Evolutionary conservation across 2,113 vertebrate species (phyloP).

Genomic region (Oncorhynchus tshawytscha): DNA sequence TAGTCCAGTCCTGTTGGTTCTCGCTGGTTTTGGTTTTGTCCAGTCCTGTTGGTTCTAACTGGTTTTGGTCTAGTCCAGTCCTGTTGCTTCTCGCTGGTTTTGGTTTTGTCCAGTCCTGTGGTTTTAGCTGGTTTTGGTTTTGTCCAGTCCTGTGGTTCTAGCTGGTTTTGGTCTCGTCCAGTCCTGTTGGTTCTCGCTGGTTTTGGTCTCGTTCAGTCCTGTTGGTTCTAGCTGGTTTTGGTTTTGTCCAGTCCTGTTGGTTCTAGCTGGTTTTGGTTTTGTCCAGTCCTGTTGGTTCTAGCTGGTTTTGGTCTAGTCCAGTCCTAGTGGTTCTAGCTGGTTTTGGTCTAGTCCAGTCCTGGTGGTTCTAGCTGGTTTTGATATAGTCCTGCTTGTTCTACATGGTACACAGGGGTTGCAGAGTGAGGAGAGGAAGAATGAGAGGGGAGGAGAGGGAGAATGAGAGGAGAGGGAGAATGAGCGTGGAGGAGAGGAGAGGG

Average conservation of each 20-base stretch:
- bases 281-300: conserved; percentile 14
- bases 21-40: conserved; percentile 14
- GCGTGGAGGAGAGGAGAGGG: too few species aligned
- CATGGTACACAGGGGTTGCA: too few species aligned
- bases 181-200: conserved; percentile 12
- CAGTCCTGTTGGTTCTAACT: conserved; percentile 3
- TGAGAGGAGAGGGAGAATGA: too few species aligned
- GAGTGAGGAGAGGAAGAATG: not conserved
- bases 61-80: conserved; percentile 2
- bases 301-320: not conserved
- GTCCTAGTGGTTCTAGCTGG: not conserved
- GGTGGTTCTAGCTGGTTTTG: conserved; percentile 8
- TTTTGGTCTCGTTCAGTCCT: not conserved
- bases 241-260: not conserved
- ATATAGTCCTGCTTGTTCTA: conserved; percentile 16
- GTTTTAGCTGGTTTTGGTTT: conserved; percentile 9
- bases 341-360: conserved; percentile 14
- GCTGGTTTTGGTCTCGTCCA: conserved; percentile 3
- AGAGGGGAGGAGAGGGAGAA: not conserved
- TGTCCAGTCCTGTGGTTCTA: not conserved
- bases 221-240: conserved; percentile 15
- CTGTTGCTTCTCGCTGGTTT: conserved; percentile 10
- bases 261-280: conserved; percentile 6
- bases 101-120: not conserved
- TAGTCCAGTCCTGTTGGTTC: not conserved